These are phyloP conservation scores for Arctopsyche grandis DNA, from an alignment of 1,140 invertebrate genomes.

Conservation along the genomic window DNA sequence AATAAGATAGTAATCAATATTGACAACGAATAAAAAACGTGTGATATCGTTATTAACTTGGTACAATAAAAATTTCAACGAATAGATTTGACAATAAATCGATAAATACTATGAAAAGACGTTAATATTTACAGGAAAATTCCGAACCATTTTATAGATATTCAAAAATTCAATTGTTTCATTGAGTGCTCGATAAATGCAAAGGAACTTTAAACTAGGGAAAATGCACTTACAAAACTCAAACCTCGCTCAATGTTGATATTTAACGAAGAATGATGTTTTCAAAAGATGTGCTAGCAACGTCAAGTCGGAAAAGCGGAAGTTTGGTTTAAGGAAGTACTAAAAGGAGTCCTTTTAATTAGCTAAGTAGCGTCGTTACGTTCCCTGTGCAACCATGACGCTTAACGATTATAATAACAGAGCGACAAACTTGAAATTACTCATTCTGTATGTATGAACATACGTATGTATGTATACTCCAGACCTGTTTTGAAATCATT, in stretches of 20 bases:
- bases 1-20: too few species aligned
- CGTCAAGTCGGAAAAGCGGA: not conserved
- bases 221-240: not conserved
- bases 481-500: not conserved
- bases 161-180: too few species aligned
- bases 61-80: too few species aligned
- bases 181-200: too few species aligned
- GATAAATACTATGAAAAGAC: too few species aligned
- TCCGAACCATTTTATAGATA: too few species aligned
- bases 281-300: not conserved
- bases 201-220: not conserved
- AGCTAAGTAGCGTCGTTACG: constrained; percentile 14
- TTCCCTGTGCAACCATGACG: not conserved
- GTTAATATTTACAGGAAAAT: too few species aligned
- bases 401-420: constrained; percentile 9
- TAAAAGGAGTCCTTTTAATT: constrained; percentile 24
- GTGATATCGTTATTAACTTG: too few species aligned
- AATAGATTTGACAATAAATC: too few species aligned
- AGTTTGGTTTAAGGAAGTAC: not conserved
- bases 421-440: not conserved
- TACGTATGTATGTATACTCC: too few species aligned
- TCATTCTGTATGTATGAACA: not conserved
- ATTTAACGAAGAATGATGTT: too few species aligned
- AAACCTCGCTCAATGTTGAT: not conserved
- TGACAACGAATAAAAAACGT: too few species aligned